Base-by-base conservation (phyloP, 2,888 invertebrate species). In the Elaeidobius kamerunicus region DNA sequence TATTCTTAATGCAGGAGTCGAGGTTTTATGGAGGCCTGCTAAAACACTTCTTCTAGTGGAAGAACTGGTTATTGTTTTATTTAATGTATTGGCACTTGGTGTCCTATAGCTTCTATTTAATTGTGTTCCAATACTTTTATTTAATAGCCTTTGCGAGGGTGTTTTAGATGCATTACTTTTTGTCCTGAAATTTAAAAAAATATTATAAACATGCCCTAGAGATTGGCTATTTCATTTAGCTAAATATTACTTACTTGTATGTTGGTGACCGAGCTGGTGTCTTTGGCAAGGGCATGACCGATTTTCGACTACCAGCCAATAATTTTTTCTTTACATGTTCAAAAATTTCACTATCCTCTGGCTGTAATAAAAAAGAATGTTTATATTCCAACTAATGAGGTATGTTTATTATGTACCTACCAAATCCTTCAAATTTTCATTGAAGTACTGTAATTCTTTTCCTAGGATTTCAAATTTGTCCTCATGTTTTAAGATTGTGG, bases 401-500 rank as follows among this genome's bases (percentile, higher is more conserved):
- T 39, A 15, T 4, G 12, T 7, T 39, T 16, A 12, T 39, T 39
- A n/a, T n/a, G n/a, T 12, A 3, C 23, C 28, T 39, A 46, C 51
- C 45, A 30, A 32, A 18, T 39, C 27, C 23, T 42, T 48, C 9
- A 53, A 20, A 7, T 32, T 12, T 14, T 57, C 55, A 52, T 63
- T 64, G 15, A 56, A 28, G 49, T 63, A 65, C 17, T 54, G 54
- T 51, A 64, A 61, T 20, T 50, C 49, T 41, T 60, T 64, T 2
- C 50, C 60, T 3, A 56, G 17, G n/a, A 65, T 49, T 44, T 59
- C 57, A 55, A 79, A 67, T 52, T 69, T 61, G 66, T 79, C 78
- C 1, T 73, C 66, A 65, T 78, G 75, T 0, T 65, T 63, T 55
- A 79, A 67, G 55, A 77, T 74, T 61, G 72, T 73, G 6, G 41